Evolutionary conservation across 2,797 vertebrate species (phyloP).

Genomic region (Notolabrus celidotus): DNA sequence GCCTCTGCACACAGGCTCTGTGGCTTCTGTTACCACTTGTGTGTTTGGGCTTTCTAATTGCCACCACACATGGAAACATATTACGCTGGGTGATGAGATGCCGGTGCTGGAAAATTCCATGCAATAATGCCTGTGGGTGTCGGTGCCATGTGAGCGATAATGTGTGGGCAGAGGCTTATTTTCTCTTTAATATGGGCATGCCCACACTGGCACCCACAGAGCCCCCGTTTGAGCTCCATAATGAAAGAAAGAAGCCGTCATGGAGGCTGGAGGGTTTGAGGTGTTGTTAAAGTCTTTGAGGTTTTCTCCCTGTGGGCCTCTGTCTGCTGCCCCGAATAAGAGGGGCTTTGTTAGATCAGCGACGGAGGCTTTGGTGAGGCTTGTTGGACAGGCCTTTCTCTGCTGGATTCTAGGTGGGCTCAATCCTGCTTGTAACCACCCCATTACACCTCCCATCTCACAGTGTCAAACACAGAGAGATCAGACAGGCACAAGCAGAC

Average conservation of each 20-base stretch:
- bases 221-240: constrained; percentile 78
- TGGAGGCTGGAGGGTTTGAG: constrained; percentile 79
- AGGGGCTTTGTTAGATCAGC: constrained; percentile 81
- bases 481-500: constrained; percentile 17
- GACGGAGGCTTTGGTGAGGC: constrained; percentile 73
- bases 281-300: constrained; percentile 85
- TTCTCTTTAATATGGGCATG: constrained; percentile 81
- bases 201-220: constrained; percentile 80
- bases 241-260: constrained; percentile 81
- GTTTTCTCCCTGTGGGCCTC: constrained; percentile 81
- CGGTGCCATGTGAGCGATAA: constrained; percentile 80
- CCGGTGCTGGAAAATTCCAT: constrained; percentile 81
- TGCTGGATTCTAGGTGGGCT: constrained; percentile 62
- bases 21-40: constrained; percentile 76
- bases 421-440: constrained; percentile 51
- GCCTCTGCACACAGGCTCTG: constrained; percentile 61
- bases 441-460: constrained; percentile 53
- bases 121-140: constrained; percentile 82
- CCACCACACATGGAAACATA: constrained; percentile 81
- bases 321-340: constrained; percentile 80
- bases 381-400: constrained; percentile 72
- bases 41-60: constrained; percentile 77
- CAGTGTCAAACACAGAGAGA: constrained; percentile 42
- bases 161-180: constrained; percentile 83
- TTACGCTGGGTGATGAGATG: constrained; percentile 77